phyloP scores from a whole-genome alignment of 1,140 invertebrate species.

The Pseudomyrmex dendroicus region DNA sequence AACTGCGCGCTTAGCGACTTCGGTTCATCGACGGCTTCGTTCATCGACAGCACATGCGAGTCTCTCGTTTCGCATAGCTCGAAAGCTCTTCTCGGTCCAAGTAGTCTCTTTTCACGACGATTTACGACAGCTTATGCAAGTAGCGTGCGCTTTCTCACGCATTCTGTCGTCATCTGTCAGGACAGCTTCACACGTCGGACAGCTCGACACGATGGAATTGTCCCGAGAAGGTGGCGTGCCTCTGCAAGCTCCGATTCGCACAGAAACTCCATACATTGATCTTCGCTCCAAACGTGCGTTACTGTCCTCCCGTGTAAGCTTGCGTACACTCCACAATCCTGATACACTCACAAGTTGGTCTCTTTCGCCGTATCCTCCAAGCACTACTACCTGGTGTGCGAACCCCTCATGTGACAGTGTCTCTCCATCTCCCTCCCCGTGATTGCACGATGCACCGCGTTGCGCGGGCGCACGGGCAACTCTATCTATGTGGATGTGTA shows the following conservation, averaged over 20 bases:
- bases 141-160: slow-evolving; percentile 46
- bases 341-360: slow-evolving; percentile 30
- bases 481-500: background rate
- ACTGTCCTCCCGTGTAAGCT: slow-evolving; percentile 8
- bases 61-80: background rate
- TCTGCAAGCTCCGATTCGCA: slow-evolving; percentile 17
- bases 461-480: background rate
- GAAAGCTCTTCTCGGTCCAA: background rate
- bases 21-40: slow-evolving; percentile 1
- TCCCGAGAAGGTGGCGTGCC: slow-evolving; percentile 45
- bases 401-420: background rate
- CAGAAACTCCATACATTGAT: slow-evolving; percentile 18
- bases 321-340: slow-evolving; percentile 7
- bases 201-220: slow-evolving; percentile 1
- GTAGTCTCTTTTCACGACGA: slow-evolving; percentile 21
- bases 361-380: slow-evolving; percentile 4
- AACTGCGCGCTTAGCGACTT: slow-evolving; percentile 3
- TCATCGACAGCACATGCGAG: slow-evolving; percentile 46
- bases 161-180: slow-evolving; percentile 17
- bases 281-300: slow-evolving; percentile 30
- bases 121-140: slow-evolving; percentile 54
- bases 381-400: slow-evolving; percentile 11
- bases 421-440: background rate
- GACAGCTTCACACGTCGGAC: slow-evolving; percentile 9
- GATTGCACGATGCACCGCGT: slow-evolving; percentile 31